Evolutionary conservation across 2,113 vertebrate species (phyloP).

Genomic region (Dasypus novemcinctus): DNA sequence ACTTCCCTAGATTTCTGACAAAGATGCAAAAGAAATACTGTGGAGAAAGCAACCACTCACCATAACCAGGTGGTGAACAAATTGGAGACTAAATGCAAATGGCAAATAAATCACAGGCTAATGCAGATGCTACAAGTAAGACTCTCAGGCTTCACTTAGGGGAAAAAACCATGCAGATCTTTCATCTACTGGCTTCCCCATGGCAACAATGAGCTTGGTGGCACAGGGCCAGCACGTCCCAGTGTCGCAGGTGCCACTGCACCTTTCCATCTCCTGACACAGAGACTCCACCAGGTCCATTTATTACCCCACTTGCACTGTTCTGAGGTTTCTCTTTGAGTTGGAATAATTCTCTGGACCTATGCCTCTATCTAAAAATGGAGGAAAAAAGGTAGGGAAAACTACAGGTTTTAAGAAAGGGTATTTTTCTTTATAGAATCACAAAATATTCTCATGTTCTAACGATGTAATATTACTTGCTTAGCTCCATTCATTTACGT

Average conservation of each 20-base stretch:
- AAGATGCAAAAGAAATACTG: conserved; percentile 7
- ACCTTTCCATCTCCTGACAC: not conserved
- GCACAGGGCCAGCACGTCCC: not conserved
- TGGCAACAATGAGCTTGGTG: not conserved
- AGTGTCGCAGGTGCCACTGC: not conserved
- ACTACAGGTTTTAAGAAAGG: not conserved
- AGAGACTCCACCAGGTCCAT: not conserved
- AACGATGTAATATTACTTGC: not conserved
- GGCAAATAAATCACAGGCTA: not conserved
- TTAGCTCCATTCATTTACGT: not conserved
- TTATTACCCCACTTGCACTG: not conserved
- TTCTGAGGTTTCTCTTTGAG: not conserved
- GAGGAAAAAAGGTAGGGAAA: not conserved
- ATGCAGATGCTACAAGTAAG: not conserved
- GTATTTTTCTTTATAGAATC: not conserved
- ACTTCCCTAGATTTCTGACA: not conserved
- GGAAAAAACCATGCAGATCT: not conserved
- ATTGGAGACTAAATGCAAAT: conserved; percentile 9
- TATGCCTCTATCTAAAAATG: not conserved
- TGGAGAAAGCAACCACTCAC: not conserved
- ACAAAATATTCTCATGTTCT: not conserved
- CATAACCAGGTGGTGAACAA: conserved; percentile 3
- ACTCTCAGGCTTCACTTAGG: not conserved
- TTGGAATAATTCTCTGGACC: not conserved
- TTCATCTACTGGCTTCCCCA: not conserved